phyloP scores from a whole-genome alignment of 2,797 vertebrate genomes.

The Sphenodon punctatus region DNA sequence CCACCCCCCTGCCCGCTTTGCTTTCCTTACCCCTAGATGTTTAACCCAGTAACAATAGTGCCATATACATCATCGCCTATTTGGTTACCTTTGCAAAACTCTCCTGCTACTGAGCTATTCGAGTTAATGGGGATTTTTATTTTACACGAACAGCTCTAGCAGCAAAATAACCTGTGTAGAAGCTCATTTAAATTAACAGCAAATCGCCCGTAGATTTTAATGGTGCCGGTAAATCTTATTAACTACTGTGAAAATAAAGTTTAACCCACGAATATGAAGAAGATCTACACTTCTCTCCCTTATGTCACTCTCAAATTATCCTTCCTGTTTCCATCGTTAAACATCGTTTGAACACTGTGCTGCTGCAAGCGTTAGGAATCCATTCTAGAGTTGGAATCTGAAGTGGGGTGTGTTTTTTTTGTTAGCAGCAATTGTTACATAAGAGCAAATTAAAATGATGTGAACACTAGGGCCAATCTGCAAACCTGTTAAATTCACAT shows the following conservation, averaged over 20 bases:
- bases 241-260: too few relatives aligned
- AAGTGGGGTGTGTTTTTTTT: neutral
- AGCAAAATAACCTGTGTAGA: too few relatives aligned
- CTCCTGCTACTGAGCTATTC: neutral
- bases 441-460: accelerated
- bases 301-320: neutral
- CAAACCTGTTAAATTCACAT: accelerated
- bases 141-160: too few relatives aligned
- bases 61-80: too few relatives aligned
- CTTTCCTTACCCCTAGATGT: neutral
- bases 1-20: too few relatives aligned
- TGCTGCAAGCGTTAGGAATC: neutral
- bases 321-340: neutral
- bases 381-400: neutral
- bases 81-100: neutral
- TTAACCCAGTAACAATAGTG: neutral
- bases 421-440: accelerated
- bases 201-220: too few relatives aligned
- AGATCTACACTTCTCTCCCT: neutral
- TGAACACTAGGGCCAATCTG: accelerated
- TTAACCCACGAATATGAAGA: too few relatives aligned
- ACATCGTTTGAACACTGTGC: neutral
- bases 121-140: too few relatives aligned
- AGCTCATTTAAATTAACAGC: too few relatives aligned
- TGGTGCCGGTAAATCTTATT: too few relatives aligned